Conservation (phyloP, 2,888 invertebrate species). For the Conistra vaccinii region DNA sequence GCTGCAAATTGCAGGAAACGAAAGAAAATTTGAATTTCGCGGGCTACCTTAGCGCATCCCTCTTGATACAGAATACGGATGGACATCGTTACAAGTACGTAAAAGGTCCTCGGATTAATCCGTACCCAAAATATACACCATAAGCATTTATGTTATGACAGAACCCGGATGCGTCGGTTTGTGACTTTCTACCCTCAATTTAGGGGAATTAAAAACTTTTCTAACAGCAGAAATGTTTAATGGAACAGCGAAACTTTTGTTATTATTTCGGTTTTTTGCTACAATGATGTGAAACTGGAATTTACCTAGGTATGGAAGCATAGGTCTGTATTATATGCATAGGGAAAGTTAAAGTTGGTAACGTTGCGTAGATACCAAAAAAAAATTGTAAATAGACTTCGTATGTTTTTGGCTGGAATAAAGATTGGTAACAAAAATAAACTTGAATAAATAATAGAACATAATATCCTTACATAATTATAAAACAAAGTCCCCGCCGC, state of each 20-base stretch:
- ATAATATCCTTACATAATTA: too few species aligned
- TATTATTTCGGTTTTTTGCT: not conserved
- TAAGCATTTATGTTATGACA: conserved; percentile 63
- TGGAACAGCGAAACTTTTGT: conserved; percentile 21
- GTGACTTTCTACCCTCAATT: conserved; percentile 44
- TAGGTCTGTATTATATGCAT: not conserved
- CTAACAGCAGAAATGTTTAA: conserved; percentile 20
- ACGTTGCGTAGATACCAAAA: not conserved
- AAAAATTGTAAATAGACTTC: not conserved
- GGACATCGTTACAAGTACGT: conserved; percentile 40
- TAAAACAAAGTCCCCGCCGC: too few species aligned
- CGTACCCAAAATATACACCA: conserved; percentile 56
- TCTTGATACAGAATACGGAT: conserved; percentile 22
- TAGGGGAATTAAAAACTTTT: conserved; percentile 55
- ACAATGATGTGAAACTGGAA: not conserved
- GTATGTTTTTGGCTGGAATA: too few species aligned
- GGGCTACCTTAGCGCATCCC: too few species aligned
- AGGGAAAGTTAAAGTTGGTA: not conserved
- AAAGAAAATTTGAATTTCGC: too few species aligned
- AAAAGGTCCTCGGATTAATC: conserved; percentile 51
- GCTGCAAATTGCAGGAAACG: too few species aligned
- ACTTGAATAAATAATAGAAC: too few species aligned
- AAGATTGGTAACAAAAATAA: too few species aligned
- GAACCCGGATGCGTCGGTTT: conserved; percentile 47
- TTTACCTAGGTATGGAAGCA: not conserved